Evolutionary conservation across 1,140 invertebrate genomes (phyloP).

Genomic region (Lerema accius): DNA sequence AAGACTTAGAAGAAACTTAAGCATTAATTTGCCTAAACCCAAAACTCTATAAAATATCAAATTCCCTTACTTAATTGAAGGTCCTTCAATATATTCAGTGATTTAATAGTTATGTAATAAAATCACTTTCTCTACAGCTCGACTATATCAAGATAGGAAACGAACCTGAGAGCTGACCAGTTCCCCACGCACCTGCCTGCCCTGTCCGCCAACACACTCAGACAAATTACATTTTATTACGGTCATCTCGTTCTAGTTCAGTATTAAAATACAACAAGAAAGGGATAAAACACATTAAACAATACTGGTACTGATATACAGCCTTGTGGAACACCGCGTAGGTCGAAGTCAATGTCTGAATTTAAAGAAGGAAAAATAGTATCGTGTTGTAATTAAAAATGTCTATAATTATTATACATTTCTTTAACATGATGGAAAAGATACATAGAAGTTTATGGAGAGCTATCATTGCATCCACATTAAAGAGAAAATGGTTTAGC

Average conservation of each 20-base stretch:
- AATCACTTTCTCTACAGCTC: slow-evolving; percentile 26
- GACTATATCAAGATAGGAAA: slow-evolving; percentile 21
- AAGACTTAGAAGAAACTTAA: too few relatives aligned
- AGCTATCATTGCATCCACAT: too few relatives aligned
- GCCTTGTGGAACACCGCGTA: slow-evolving; percentile 51
- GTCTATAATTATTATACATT: too few relatives aligned
- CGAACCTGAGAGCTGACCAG: slow-evolving; percentile 14
- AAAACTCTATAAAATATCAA: too few relatives aligned
- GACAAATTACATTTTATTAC: slow-evolving; percentile 40
- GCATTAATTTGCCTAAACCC: too few relatives aligned
- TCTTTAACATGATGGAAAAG: too few relatives aligned
- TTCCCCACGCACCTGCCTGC: slow-evolving; percentile 42
- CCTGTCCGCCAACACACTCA: slow-evolving; percentile 46
- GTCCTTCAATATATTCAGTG: slow-evolving; percentile 1
- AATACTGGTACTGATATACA: slow-evolving; percentile 42
- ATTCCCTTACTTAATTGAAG: background rate
- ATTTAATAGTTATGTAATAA: slow-evolving; percentile 14
- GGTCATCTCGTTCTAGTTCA: slow-evolving; percentile 34
- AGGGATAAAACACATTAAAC: slow-evolving; percentile 41
- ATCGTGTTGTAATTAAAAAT: too few relatives aligned
- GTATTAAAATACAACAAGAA: slow-evolving; percentile 34
- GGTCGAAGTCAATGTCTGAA: slow-evolving; percentile 40
- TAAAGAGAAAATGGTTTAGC: too few relatives aligned
- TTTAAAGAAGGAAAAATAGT: background rate
- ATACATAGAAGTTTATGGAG: too few relatives aligned